Base-by-base conservation (phyloP, 1,140 invertebrate genomes). In the Saccostrea echinata region DNA sequence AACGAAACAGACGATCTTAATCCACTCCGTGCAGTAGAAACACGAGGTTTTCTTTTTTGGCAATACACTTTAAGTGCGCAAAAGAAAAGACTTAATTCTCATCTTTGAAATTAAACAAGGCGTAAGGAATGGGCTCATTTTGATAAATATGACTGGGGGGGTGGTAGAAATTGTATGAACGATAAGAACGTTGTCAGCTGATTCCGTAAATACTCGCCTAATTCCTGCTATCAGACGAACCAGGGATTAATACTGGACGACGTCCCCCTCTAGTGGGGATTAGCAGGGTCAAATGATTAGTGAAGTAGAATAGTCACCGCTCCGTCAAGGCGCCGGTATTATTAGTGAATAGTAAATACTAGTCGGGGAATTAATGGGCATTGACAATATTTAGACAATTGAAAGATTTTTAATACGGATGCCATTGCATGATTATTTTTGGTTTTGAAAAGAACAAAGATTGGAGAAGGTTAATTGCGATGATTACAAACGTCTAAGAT, bases 21-120 rank as follows among this genome's bases (percentile, higher is more conserved):
- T 30, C 11, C 12, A 71, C 27, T 71, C 3, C 27, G 27, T 30
- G 30, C 68, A 33, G 24, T 71, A 16, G 68, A 71, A 33, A 71
- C 27, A 27, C 68, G 9, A 0, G 18, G 55, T 61, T 61, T 18
- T 61, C 6, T 61, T 18, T 21, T 30, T 33, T 27, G 27, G 24
- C 6, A 27, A 71, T 71, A 71, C 30, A 71, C 68, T 71, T 43
- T 71, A 71, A 71, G 30, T 71, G 68, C 68, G 68, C 68, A 71
- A 71, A 71, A 71, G 68, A 71, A 71, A 30, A 71, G 68, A 71
- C 68, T 71, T 71, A 71, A 71, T 71, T 71, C 68, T 71, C 68
- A 71, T 71, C 68, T 71, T 71, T 71, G 68, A 71, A 71, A 71
- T 71, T 33, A 71, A 71, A 71, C 68, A 71, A 71, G 68, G 68